Conservation (phyloP, 2,888 invertebrate genomes). For the Matsumyia berberina region DNA sequence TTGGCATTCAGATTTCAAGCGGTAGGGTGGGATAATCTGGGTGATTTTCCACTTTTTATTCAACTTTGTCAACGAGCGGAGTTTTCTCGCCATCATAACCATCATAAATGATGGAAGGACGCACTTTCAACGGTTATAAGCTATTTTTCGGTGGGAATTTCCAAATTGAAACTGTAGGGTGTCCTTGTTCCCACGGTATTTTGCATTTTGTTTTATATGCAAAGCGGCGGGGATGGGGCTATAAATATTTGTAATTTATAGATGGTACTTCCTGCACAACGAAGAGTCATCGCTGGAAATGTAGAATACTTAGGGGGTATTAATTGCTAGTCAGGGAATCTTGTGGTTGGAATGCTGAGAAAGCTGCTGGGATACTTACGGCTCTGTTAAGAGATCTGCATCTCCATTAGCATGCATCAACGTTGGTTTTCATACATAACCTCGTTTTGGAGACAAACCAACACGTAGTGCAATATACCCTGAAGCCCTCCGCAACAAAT, state of each 20-base stretch:
- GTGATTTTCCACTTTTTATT: slow-evolving; percentile 64
- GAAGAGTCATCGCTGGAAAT: neutral
- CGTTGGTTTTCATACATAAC: too few species aligned
- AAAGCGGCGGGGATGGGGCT: neutral
- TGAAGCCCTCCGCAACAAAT: too few species aligned
- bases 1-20: slow-evolving; percentile 48
- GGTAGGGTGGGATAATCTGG: slow-evolving; percentile 59
- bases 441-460: too few species aligned
- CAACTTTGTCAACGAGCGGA: slow-evolving; percentile 50
- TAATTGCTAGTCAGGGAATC: slow-evolving; percentile 3
- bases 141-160: slow-evolving; percentile 37
- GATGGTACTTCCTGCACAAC: slow-evolving; percentile 28
- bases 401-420: too few species aligned
- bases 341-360: too few species aligned
- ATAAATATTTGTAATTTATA: slow-evolving; percentile 56
- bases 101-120: slow-evolving; percentile 50
- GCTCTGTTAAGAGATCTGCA: neutral
- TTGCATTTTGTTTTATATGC: slow-evolving; percentile 59
- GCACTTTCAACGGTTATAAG: slow-evolving; percentile 42
- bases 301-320: slow-evolving; percentile 13
- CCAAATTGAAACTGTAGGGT: slow-evolving; percentile 64
- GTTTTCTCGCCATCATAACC: slow-evolving; percentile 48
- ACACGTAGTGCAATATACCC: too few species aligned
- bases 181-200: slow-evolving; percentile 65
- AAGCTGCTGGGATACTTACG: neutral